Evolutionary conservation across 2,113 vertebrate species (phyloP).

Genomic region (Atlantisia rogersi): DNA sequence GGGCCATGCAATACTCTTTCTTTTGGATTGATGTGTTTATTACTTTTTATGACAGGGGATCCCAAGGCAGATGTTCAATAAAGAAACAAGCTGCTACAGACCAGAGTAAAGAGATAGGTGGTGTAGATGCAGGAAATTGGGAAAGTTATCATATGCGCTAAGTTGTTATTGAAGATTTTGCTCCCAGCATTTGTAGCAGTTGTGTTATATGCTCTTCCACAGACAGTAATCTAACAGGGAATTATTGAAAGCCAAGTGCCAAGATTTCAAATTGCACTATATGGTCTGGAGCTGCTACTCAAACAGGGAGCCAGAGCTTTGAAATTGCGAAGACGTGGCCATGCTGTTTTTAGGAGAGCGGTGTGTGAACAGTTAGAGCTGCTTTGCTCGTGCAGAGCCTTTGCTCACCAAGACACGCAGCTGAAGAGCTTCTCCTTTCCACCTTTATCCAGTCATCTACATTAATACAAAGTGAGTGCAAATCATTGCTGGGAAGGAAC

Average conservation of each 20-base stretch:
- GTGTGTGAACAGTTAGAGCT: not conserved
- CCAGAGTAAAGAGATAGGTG: conserved; percentile 73
- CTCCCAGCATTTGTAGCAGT: conserved; percentile 80
- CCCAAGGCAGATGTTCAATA: conserved; percentile 86
- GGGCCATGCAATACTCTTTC: conserved; percentile 69
- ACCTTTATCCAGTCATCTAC: not conserved
- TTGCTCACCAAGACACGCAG: not conserved
- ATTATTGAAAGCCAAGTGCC: conserved; percentile 78
- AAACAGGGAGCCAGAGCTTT: conserved; percentile 31
- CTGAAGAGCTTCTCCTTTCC: not conserved
- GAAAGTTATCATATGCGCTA: conserved; percentile 82
- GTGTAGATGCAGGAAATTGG: conserved; percentile 82
- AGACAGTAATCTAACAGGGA: conserved; percentile 77
- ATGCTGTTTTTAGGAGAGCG: not conserved
- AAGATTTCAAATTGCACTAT: conserved; percentile 76
- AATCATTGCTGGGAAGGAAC: not conserved
- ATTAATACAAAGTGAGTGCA: not conserved
- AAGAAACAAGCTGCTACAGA: conserved; percentile 82
- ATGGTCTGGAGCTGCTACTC: conserved; percentile 26
- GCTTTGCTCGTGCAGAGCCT: not conserved
- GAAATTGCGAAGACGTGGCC: not conserved
- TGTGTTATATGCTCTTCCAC: conserved; percentile 78
- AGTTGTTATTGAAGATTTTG: conserved; percentile 80
- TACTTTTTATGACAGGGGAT: conserved; percentile 84
- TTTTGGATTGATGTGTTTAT: conserved; percentile 88